Conservation (phyloP, 2,113 vertebrate species). For the Solenodon paradoxus region DNA sequence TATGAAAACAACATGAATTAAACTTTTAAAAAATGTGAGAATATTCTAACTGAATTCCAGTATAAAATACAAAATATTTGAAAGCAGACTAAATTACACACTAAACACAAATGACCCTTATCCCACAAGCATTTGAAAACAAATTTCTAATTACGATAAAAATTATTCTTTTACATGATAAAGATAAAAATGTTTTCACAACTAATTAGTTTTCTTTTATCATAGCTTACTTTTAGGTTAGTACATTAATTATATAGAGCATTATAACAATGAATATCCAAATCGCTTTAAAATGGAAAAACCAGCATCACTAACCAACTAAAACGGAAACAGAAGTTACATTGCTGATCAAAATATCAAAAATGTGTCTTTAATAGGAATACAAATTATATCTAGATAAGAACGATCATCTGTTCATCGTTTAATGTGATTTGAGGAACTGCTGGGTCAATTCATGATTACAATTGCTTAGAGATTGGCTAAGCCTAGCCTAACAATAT, state of each 20-base stretch:
- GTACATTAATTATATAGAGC: no score
- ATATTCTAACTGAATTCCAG: background rate
- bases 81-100: background rate
- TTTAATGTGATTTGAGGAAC: conserved; percentile 26
- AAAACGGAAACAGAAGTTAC: conserved; percentile 16
- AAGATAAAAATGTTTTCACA: background rate
- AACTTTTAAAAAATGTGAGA: background rate
- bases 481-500: conserved; percentile 38
- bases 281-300: background rate
- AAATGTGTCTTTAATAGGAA: conserved; percentile 15
- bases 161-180: conserved; percentile 9
- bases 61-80: background rate
- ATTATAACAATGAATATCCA: background rate
- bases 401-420: conserved; percentile 33
- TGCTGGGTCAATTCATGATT: background rate
- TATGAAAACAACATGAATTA: background rate
- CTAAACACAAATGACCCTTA: background rate
- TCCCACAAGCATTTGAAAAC: background rate
- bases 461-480: conserved; percentile 10
- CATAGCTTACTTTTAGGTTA: background rate
- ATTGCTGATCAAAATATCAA: background rate
- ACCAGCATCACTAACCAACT: conserved; percentile 1
- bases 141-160: no score
- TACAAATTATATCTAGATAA: conserved; percentile 13
- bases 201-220: background rate